These are phyloP conservation scores for Heliconius congener DNA, from an alignment of 1,140 invertebrate species.

Conservation along the genomic window DNA sequence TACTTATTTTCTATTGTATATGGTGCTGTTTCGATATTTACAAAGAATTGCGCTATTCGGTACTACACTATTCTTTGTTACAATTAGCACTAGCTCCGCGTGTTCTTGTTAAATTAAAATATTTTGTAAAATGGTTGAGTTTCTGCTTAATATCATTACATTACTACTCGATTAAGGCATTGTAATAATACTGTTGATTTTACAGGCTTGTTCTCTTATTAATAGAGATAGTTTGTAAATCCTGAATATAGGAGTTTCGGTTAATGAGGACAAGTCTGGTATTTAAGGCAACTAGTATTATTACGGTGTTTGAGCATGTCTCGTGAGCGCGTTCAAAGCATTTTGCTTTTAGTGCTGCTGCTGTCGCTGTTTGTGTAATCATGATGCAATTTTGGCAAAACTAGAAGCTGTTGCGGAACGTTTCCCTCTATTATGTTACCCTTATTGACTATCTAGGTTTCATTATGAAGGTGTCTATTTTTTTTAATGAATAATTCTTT, in stretches of 20 bases:
- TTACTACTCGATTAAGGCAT: constrained; percentile 38
- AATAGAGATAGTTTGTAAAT: not conserved
- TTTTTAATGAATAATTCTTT: not conserved
- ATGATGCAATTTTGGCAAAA: constrained; percentile 66
- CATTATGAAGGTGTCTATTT: not conserved
- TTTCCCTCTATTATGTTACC: constrained; percentile 66
- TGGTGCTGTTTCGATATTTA: constrained; percentile 4
- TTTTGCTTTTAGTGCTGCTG: constrained; percentile 62
- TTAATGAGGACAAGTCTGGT: constrained; percentile 25
- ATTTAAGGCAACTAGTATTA: constrained; percentile 48
- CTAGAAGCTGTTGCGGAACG: constrained; percentile 68
- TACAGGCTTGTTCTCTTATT: constrained; percentile 31
- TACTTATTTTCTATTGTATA: constrained; percentile 13
- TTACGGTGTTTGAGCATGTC: constrained; percentile 59
- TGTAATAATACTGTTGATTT: constrained; percentile 45
- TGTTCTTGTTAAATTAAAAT: not conserved
- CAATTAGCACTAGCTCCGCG: not conserved
- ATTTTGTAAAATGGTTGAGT: constrained; percentile 1
- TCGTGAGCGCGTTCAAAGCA: constrained; percentile 66
- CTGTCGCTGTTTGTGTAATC: constrained; percentile 53
- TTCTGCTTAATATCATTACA: not conserved
- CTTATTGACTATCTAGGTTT: not conserved
- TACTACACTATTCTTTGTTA: constrained; percentile 6
- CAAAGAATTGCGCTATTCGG: constrained; percentile 4
- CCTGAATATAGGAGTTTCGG: not conserved